phyloP scores from a whole-genome alignment of 2,113 vertebrate genomes.

The Ursus arctos region DNA sequence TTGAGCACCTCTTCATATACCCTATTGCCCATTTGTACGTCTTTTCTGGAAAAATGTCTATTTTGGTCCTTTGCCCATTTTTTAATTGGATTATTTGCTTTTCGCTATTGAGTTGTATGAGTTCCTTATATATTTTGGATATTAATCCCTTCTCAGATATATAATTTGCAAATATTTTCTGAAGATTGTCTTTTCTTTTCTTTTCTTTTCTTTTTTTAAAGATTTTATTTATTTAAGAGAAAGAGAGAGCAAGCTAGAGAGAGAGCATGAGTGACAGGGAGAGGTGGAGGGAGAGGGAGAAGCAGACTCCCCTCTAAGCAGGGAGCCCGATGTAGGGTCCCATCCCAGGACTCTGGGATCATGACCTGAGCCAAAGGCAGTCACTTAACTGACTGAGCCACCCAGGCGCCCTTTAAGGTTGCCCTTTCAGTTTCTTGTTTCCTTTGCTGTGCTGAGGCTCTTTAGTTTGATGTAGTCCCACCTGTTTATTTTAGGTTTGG shows the following conservation, averaged over 20 bases:
- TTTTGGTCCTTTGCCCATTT: not conserved
- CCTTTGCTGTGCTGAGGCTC: not conserved
- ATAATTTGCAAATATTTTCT: constrained; percentile 12
- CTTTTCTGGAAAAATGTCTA: not conserved
- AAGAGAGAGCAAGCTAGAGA: not conserved
- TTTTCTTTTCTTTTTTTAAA: not conserved
- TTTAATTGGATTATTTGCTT: not conserved
- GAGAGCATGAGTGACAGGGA: not conserved
- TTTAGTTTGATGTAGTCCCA: not conserved
- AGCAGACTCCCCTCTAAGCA: not conserved
- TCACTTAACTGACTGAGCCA: not conserved
- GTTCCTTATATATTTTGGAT: not conserved
- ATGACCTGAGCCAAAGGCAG: not conserved
- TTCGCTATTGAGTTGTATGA: not conserved
- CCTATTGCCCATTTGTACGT: not conserved
- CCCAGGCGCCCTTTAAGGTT: not conserved
- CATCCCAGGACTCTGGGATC: not conserved
- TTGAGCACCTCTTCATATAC: not conserved
- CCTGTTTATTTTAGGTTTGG: not conserved
- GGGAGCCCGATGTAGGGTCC: not conserved
- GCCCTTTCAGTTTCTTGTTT: not conserved
- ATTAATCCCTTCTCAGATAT: not conserved
- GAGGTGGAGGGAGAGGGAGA: not conserved
- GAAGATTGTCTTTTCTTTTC: not conserved
- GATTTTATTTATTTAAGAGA: not conserved